Evolutionary conservation across 2,797 vertebrate species (phyloP).

Genomic region (Rhinella marina): DNA sequence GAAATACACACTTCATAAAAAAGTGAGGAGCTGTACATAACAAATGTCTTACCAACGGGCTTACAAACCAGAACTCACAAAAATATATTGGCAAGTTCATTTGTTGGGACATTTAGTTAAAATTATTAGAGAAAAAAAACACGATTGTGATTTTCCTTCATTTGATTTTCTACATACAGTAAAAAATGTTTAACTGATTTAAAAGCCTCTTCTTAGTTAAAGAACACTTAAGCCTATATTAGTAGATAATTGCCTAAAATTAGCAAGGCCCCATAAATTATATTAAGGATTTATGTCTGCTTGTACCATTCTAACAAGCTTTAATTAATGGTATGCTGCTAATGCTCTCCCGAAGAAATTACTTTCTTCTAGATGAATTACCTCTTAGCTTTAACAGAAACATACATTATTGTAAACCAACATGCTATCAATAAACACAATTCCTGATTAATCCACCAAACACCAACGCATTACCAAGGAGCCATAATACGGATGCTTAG

Average conservation of each 20-base stretch:
- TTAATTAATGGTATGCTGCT: conserved; percentile 80
- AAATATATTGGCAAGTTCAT: background rate
- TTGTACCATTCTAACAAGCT: conserved; percentile 77
- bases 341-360: conserved; percentile 79
- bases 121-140: background rate
- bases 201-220: conserved; percentile 77
- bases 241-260: conserved; percentile 80
- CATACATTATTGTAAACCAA: conserved; percentile 70
- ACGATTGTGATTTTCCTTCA: conserved; percentile 56
- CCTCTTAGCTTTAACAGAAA: conserved; percentile 75
- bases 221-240: conserved; percentile 79
- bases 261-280: conserved; percentile 80
- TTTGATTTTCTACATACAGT: conserved; percentile 68
- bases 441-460: conserved; percentile 57
- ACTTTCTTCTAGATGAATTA: conserved; percentile 75
- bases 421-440: conserved; percentile 70
- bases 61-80: background rate
- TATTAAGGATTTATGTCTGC: conserved; percentile 77
- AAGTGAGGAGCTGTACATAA: background rate
- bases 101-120: background rate
- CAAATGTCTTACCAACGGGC: background rate
- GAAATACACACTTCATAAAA: background rate
- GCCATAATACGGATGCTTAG: conserved; percentile 45
- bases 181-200: conserved; percentile 75
- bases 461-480: conserved; percentile 49